phyloP scores from a whole-genome alignment of 2,113 vertebrate species.

The Petromus typicus region DNA sequence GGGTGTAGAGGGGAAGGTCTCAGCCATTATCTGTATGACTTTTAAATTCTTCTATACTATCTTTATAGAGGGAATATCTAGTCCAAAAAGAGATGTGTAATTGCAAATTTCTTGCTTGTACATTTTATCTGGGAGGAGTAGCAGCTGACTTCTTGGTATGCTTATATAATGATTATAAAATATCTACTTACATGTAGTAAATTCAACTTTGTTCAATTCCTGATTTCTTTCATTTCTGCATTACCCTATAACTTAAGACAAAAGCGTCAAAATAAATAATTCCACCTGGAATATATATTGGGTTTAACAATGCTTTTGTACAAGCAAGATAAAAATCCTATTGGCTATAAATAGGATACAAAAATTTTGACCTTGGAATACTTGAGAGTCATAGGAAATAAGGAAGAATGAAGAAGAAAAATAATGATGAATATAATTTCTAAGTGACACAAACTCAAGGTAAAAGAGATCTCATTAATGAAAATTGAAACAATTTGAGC shows the following conservation, averaged over 20 bases:
- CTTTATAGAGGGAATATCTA: slow-evolving; percentile 30
- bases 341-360: no score
- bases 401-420: neutral
- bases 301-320: neutral
- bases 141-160: neutral
- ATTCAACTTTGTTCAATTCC: neutral
- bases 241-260: neutral
- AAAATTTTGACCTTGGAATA: neutral
- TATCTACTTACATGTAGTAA: neutral
- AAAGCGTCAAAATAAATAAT: neutral
- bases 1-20: neutral
- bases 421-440: neutral
- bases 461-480: neutral
- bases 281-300: neutral
- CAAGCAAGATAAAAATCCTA: neutral
- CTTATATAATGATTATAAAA: neutral
- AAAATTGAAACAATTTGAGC: neutral
- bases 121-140: neutral
- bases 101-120: neutral
- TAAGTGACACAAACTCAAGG: neutral
- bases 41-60: neutral
- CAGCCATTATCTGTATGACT: neutral
- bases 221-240: neutral
- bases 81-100: neutral
- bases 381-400: neutral